Conservation (phyloP, 2,888 invertebrate species). For the Brachypalpus laphriformis region DNA sequence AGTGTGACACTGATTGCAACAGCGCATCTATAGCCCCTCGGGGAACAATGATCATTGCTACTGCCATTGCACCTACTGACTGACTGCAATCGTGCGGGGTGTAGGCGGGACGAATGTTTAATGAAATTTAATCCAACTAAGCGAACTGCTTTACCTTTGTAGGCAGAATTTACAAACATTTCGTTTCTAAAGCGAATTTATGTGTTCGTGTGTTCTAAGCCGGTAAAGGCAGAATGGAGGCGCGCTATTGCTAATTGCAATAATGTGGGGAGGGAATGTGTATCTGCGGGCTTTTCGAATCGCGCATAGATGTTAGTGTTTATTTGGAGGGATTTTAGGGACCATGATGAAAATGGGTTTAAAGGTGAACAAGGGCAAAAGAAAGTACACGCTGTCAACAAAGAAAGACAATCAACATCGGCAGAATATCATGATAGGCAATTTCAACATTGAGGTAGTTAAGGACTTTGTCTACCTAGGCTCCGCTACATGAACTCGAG, state of each 20-base stretch:
- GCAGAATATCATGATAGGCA: too few relatives aligned
- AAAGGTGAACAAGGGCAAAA: too few relatives aligned
- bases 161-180: background rate
- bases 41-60: conserved; percentile 31
- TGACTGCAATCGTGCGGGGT: background rate
- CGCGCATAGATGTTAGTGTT: background rate
- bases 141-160: conserved; percentile 2
- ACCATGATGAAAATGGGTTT: too few relatives aligned
- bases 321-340: background rate
- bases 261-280: background rate
- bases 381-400: too few relatives aligned
- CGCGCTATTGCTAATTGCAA: conserved; percentile 37
- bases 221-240: conserved; percentile 29
- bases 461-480: too few relatives aligned
- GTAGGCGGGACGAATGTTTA: conserved; percentile 6
- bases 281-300: background rate
- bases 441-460: too few relatives aligned
- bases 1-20: conserved; percentile 51
- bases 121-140: conserved; percentile 57
- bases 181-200: conserved; percentile 26
- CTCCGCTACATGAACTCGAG: too few relatives aligned
- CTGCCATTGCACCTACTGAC: conserved; percentile 35
- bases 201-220: conserved; percentile 48
- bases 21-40: background rate
- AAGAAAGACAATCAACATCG: too few relatives aligned